Conservation (phyloP, 2,888 invertebrate species). For the Orchesellides sinensis region DNA sequence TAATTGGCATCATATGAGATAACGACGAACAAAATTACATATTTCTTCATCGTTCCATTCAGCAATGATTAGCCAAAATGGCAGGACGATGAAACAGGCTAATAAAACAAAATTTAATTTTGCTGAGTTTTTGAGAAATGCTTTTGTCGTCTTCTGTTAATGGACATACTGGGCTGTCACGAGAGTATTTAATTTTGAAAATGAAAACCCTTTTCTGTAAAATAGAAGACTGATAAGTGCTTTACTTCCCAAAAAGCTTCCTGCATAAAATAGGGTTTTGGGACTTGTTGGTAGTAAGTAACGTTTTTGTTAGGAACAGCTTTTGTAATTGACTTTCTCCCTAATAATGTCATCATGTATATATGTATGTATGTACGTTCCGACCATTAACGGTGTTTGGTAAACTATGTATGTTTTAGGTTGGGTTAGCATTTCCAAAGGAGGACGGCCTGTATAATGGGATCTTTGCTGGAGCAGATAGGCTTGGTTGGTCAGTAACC, state of each 20-base stretch:
- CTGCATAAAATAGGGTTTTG: neutral
- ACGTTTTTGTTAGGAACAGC: neutral
- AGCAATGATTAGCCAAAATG: too few species aligned
- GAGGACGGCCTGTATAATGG: slow-evolving; percentile 71
- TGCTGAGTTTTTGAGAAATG: too few species aligned
- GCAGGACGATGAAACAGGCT: too few species aligned
- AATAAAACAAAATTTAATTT: too few species aligned
- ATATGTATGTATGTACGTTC: too few species aligned
- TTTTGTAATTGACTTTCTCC: neutral
- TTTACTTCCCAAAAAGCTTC: neutral
- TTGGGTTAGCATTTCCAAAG: slow-evolving; percentile 67
- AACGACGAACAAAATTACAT: too few species aligned
- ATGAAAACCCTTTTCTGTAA: slow-evolving; percentile 11
- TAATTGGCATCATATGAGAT: too few species aligned
- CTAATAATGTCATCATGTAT: neutral
- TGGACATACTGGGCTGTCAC: too few species aligned
- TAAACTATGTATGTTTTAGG: slow-evolving; percentile 7
- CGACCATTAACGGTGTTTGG: too few species aligned
- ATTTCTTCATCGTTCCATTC: too few species aligned
- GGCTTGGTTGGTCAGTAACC: slow-evolving; percentile 69
- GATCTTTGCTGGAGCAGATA: slow-evolving; percentile 68
- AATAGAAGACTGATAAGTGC: neutral
- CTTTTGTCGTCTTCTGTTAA: too few species aligned
- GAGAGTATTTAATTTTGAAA: slow-evolving; percentile 16
- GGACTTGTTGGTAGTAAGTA: neutral